phyloP scores from a whole-genome alignment of 2,888 invertebrate genomes.

The Athripsodes cinereus region DNA sequence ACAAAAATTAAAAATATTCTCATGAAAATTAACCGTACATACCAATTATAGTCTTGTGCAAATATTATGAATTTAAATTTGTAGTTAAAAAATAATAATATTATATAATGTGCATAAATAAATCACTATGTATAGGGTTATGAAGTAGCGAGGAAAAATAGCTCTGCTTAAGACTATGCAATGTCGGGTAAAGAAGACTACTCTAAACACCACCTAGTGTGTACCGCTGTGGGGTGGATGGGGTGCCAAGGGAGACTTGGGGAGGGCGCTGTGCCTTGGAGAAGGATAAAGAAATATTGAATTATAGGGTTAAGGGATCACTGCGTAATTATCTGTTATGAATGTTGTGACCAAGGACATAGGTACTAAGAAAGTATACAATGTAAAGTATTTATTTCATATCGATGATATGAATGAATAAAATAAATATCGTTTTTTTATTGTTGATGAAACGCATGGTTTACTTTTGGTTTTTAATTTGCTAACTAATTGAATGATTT shows the following conservation, averaged over 20 bases:
- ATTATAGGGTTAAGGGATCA: not conserved
- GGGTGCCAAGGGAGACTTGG: not conserved
- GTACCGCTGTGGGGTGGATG: constrained; percentile 2
- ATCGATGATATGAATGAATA: too few relatives aligned
- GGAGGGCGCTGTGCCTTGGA: not conserved
- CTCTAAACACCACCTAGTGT: constrained; percentile 25
- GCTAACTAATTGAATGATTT: too few relatives aligned
- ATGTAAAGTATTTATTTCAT: too few relatives aligned
- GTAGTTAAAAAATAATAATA: not conserved
- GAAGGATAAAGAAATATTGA: not conserved
- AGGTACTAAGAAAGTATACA: too few relatives aligned
- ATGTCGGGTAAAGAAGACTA: constrained; percentile 27
- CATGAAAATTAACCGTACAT: too few relatives aligned
- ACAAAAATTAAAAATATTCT: too few relatives aligned
- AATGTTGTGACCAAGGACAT: too few relatives aligned
- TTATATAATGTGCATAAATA: not conserved
- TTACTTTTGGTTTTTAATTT: too few relatives aligned
- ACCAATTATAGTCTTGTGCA: not conserved
- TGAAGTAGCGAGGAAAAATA: constrained; percentile 19
- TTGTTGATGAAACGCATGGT: too few relatives aligned
- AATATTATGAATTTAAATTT: not conserved
- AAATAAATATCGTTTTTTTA: too few relatives aligned
- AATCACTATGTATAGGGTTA: not conserved
- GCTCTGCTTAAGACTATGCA: constrained; percentile 28
- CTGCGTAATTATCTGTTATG: too few relatives aligned